Conservation (phyloP, 2,888 invertebrate genomes). For the Pecten maximus region DNA sequence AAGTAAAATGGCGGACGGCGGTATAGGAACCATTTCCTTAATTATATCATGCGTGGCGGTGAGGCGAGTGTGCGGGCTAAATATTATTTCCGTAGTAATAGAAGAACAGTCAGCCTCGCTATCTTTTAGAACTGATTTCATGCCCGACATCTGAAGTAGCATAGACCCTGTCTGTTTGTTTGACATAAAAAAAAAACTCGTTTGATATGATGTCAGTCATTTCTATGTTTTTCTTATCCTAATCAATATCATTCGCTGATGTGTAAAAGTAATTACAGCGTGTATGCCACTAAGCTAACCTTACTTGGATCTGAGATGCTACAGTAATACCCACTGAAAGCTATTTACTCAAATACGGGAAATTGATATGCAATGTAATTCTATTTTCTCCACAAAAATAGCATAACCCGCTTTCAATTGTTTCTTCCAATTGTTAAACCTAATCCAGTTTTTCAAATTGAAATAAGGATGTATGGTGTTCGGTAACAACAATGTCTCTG, state of each 20-base stretch:
- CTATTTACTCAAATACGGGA: conserved; percentile 7
- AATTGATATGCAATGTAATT: conserved; percentile 31
- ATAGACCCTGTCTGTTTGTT: not conserved
- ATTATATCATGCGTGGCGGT: not conserved
- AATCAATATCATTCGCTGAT: not conserved
- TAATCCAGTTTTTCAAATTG: conserved; percentile 31
- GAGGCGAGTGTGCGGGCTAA: not conserved
- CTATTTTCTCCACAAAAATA: conserved; percentile 6
- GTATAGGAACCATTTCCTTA: not conserved
- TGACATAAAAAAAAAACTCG: not conserved
- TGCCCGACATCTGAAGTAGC: not conserved
- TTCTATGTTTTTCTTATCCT: not conserved
- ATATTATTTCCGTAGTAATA: not conserved
- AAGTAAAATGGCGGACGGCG: not conserved
- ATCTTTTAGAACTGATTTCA: not conserved
- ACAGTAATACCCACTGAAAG: not conserved
- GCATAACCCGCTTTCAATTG: conserved; percentile 14
- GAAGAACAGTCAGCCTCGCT: not conserved
- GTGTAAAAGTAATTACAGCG: not conserved
- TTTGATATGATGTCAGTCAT: not conserved
- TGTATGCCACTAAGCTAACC: not conserved
- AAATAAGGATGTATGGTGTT: conserved; percentile 12
- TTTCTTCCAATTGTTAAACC: conserved; percentile 16
- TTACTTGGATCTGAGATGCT: not conserved
- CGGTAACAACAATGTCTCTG: not conserved